Percentiles rank a stretch among this genome's conserved stretches.
These are phyloP conservation scores for Saguinus oedipus DNA, from an alignment of 2,797 vertebrate species.

Conservation along the genomic window DNA sequence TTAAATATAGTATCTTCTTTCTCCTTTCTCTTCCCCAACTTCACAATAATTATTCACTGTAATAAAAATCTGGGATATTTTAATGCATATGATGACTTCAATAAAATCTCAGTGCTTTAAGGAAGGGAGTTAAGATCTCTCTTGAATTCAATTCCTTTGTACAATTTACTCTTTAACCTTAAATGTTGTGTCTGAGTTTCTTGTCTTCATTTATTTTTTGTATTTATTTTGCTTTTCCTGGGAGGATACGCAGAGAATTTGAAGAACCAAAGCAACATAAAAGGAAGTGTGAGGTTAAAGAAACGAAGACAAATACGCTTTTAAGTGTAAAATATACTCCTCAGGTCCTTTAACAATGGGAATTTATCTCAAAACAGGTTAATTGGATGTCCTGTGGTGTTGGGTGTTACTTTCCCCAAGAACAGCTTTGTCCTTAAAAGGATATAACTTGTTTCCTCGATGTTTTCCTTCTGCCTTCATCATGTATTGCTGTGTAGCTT, in stretches of 20 bases:
- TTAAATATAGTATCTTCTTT: neutral
- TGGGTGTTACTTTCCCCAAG: neutral
- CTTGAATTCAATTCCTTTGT: slow-evolving; percentile 20
- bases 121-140: slow-evolving; percentile 8
- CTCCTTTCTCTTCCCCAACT: neutral
- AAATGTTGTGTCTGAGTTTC: neutral
- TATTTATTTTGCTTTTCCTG: slow-evolving; percentile 43
- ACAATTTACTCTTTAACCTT: slow-evolving; percentile 48
- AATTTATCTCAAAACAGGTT: slow-evolving; percentile 46
- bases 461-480: neutral
- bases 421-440: slow-evolving; percentile 19
- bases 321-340: slow-evolving; percentile 36
- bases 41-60: neutral
- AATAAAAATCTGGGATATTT: neutral
- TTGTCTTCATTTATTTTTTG: slow-evolving; percentile 5
- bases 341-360: slow-evolving; percentile 6
- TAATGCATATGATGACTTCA: neutral
- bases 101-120: slow-evolving; percentile 34
- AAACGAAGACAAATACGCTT: slow-evolving; percentile 54
- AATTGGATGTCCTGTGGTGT: slow-evolving; percentile 51
- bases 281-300: slow-evolving; percentile 40
- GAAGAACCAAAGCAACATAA: slow-evolving; percentile 44
- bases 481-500: slow-evolving; percentile 18
- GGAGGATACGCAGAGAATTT: neutral
- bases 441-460: neutral